Evolutionary conservation across 2,888 invertebrate genomes (phyloP), one percentile per base, ranked within the genome.

Genomic region (Chloromyia formosa): DNA sequence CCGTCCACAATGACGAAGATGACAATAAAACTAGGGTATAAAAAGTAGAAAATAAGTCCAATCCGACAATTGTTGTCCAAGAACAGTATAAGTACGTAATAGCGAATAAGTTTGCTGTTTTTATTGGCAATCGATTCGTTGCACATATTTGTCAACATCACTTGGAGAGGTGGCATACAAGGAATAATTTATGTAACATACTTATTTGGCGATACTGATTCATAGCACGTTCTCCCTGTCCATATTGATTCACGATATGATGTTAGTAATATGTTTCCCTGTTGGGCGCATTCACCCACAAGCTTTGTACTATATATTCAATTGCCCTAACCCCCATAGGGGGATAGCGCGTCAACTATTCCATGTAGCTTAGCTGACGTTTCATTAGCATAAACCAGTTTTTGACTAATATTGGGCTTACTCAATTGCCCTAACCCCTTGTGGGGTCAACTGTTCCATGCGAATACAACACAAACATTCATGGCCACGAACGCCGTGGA

Each of bases 171-270:
- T 49, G 3, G 12, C 27, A 35, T 7, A 35, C 27, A 49, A 49
- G 16, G 62, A 62, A 62, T 62, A 40, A 62, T 62, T 62, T 62
- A 62, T 35, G 62, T n/a, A 66, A 66, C 45, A 45, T 49, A 66
- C 45, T 49, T 66, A 66, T 66, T 66, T 66, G 23, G 64, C 45
- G 40, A 45, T 64, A 42, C 40, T 64, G 64, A 64, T 64, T 64
- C 64, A 45, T 20, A 12, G 42, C 64, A 64, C 64, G 64, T 64
- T 45, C 45, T 18, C 12, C 10, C 1, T 49, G 16, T 49, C 12
- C 16, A n/a, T 12, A 49, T 49, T 49, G 49, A 49, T 49, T 49
- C 49, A 12, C 16, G 49, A 42, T 42, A 12, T 42, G 42, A 12
- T 42, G 42, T 42, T 42, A 9, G 42, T 12, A 5, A 42, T 5